Percentiles rank a stretch among this genome's conserved stretches.
Evolutionary conservation across 2,113 vertebrate genomes (phyloP).

Genomic region (Chaenocephalus aceratus): DNA sequence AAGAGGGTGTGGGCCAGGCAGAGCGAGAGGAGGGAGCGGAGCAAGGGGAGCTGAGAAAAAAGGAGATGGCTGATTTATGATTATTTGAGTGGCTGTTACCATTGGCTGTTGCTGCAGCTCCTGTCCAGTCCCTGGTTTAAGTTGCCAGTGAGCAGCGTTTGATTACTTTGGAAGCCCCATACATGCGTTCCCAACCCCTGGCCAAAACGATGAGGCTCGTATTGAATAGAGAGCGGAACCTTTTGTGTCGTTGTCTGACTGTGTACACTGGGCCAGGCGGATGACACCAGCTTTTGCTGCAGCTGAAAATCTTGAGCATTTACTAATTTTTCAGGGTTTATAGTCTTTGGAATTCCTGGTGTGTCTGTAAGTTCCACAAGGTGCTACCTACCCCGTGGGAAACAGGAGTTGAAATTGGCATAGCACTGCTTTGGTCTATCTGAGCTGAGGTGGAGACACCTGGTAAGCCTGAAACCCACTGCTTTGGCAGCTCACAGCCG

Average conservation of each 20-base stretch:
- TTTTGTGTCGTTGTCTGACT: slow-evolving; percentile 65
- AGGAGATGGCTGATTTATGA: slow-evolving; percentile 79
- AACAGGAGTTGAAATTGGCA: slow-evolving; percentile 60
- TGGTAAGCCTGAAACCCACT: slow-evolving; percentile 60
- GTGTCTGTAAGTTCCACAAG: slow-evolving; percentile 73
- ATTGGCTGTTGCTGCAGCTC: slow-evolving; percentile 77
- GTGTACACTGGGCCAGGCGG: slow-evolving; percentile 67
- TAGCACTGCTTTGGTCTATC: slow-evolving; percentile 69
- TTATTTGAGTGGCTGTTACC: slow-evolving; percentile 76
- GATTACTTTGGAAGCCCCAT: slow-evolving; percentile 81
- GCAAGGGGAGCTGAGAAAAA: slow-evolving; percentile 80
- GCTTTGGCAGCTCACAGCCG: slow-evolving; percentile 67
- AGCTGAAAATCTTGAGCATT: slow-evolving; percentile 71
- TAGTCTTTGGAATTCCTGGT: slow-evolving; percentile 68
- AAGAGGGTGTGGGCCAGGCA: slow-evolving; percentile 77
- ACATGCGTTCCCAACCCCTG: slow-evolving; percentile 71
- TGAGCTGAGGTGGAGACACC: slow-evolving; percentile 64
- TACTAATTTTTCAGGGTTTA: slow-evolving; percentile 69
- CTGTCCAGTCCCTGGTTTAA: slow-evolving; percentile 72
- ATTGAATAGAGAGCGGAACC: slow-evolving; percentile 77
- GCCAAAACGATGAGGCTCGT: slow-evolving; percentile 69
- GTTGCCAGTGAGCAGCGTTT: slow-evolving; percentile 71
- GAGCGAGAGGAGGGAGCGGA: slow-evolving; percentile 73
- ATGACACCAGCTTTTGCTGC: slow-evolving; percentile 72
- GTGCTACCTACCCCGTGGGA: slow-evolving; percentile 65